Conservation (phyloP, 2,888 invertebrate genomes). For the Scrobipalpa costella region DNA sequence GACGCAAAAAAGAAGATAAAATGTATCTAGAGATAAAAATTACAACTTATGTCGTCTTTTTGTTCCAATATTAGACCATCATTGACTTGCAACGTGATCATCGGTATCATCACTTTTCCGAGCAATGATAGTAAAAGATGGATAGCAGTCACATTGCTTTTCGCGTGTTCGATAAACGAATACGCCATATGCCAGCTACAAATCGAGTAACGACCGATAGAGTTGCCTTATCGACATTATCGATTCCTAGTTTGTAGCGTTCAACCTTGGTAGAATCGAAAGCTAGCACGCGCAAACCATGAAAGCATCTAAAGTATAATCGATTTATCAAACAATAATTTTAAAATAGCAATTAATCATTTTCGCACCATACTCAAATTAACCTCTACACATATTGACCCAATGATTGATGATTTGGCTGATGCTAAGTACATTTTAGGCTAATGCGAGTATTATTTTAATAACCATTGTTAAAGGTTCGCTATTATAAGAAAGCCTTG, state of each 20-base stretch:
- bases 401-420: neutral
- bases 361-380: neutral
- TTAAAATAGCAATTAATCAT: neutral
- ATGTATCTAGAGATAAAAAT: too few species aligned
- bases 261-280: neutral
- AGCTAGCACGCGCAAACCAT: neutral
- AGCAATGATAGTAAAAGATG: neutral
- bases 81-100: neutral
- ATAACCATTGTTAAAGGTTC: too few species aligned
- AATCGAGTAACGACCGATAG: conserved; percentile 6
- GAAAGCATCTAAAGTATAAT: neutral
- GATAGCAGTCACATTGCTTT: neutral
- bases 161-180: conserved; percentile 1
- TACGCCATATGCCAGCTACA: neutral
- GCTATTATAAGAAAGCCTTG: too few species aligned
- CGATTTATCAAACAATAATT: neutral
- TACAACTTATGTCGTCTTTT: too few species aligned
- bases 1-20: too few species aligned
- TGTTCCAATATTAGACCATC: neutral
- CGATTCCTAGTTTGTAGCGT: neutral
- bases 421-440: neutral
- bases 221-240: neutral
- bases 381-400: neutral
- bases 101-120: neutral
- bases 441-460: neutral